Evolutionary conservation across 92 coral and sea anemone genomes (phyloP).

Genomic region (Anthopleura xanthogrammica): DNA sequence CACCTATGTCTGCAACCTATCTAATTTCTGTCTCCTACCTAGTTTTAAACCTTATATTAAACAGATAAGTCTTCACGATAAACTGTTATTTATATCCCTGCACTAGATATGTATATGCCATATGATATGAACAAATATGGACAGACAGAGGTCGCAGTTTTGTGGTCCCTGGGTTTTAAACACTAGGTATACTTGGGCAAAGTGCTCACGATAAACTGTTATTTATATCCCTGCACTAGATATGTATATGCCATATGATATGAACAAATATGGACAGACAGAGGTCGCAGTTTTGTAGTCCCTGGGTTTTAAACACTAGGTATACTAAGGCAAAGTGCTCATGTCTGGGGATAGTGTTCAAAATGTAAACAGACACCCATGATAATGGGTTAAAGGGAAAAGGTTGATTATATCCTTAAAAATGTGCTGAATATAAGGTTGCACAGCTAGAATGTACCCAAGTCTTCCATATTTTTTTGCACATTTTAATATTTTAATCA

Average conservation of each 20-base stretch:
- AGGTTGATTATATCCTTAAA: not conserved
- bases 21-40: too few relatives aligned
- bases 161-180: not conserved
- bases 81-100: not conserved
- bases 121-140: not conserved
- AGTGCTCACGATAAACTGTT: not conserved
- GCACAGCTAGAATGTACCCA: not conserved
- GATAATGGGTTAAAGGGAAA: not conserved
- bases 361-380: not conserved
- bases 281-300: not conserved
- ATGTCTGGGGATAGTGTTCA: not conserved
- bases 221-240: too few relatives aligned
- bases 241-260: not conserved
- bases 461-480: too few relatives aligned
- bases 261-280: not conserved
- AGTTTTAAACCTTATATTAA: too few relatives aligned
- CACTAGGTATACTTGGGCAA: not conserved
- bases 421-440: not conserved
- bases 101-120: not conserved
- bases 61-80: not conserved
- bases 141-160: not conserved
- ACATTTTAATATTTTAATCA: too few relatives aligned
- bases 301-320: not conserved
- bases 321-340: not conserved
- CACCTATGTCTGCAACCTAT: too few relatives aligned